These are phyloP conservation scores for Papilio protenor DNA, from an alignment of 2,888 invertebrate genomes.

Conservation along the genomic window DNA sequence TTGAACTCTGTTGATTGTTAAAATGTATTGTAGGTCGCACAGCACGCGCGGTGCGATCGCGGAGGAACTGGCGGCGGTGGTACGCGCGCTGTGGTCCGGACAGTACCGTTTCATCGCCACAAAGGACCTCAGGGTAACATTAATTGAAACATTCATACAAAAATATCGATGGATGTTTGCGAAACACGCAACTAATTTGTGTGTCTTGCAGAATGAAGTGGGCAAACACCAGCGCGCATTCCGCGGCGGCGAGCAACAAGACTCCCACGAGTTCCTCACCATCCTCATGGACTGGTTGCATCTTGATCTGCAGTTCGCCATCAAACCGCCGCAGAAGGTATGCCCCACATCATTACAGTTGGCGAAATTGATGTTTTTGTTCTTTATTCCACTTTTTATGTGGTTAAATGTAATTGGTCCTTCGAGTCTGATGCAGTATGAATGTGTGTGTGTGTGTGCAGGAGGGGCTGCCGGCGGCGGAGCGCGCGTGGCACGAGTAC, in stretches of 20 bases:
- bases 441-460: conserved; percentile 48
- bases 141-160: background rate
- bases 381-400: background rate
- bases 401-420: background rate
- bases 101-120: conserved; percentile 92
- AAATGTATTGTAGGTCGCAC: conserved; percentile 69
- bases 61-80: conserved; percentile 92
- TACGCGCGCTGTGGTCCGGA: conserved; percentile 92
- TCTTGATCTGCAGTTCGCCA: conserved; percentile 87
- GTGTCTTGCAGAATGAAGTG: conserved; percentile 84
- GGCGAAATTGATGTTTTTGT: too few relatives aligned
- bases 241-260: conserved; percentile 92
- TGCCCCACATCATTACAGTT: background rate
- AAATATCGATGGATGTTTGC: background rate
- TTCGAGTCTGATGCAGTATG: background rate
- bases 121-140: conserved; percentile 89
- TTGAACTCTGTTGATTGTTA: background rate
- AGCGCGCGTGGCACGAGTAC: conserved; percentile 89
- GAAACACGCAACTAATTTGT: background rate
- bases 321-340: conserved; percentile 72
- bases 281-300: conserved; percentile 95
- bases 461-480: conserved; percentile 74
- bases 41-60: conserved; percentile 90
- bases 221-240: conserved; percentile 91
- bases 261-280: conserved; percentile 95